Percentiles rank a stretch among this genome's conserved stretches.
Evolutionary conservation across 2,797 vertebrate genomes (phyloP).

Genomic region (Poecilia picta): DNA sequence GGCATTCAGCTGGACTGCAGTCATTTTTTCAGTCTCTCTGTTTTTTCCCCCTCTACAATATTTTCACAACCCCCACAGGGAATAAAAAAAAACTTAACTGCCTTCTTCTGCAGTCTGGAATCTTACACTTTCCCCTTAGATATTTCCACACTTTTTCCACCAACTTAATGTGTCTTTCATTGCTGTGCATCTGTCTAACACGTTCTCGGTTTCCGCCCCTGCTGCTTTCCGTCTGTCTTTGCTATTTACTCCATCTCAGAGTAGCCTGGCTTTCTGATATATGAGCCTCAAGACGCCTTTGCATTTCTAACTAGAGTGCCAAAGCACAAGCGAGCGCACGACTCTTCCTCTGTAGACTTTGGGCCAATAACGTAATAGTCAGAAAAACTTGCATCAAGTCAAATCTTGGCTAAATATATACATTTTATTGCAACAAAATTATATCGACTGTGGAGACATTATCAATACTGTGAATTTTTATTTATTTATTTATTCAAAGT

Average conservation of each 20-base stretch:
- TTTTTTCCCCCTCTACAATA: background rate
- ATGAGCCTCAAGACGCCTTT: conserved; percentile 18
- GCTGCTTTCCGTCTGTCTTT: conserved; percentile 49
- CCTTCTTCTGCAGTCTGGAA: conserved; percentile 26
- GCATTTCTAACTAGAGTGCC: background rate
- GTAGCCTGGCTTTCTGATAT: conserved; percentile 21
- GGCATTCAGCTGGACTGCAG: conserved; percentile 22
- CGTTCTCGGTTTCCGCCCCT: conserved; percentile 48
- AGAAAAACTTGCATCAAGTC: conserved; percentile 8
- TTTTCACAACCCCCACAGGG: conserved; percentile 1
- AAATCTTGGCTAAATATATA: background rate
- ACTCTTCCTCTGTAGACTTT: conserved; percentile 6
- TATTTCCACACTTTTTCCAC: background rate
- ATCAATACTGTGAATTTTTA: background rate
- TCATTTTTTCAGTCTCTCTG: conserved; percentile 21
- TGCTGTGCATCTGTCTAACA: conserved; percentile 26
- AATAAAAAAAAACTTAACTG: conserved; percentile 7
- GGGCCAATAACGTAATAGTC: conserved; percentile 12
- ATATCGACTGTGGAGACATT: background rate
- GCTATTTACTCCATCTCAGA: conserved; percentile 44
- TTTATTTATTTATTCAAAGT: background rate
- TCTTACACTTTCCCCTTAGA: conserved; percentile 27
- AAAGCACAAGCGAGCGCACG: conserved; percentile 4
- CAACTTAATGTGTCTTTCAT: conserved; percentile 2
- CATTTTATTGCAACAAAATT: background rate